Evolutionary conservation across 2,888 invertebrate genomes (phyloP).

Genomic region (Panopea generosa): DNA sequence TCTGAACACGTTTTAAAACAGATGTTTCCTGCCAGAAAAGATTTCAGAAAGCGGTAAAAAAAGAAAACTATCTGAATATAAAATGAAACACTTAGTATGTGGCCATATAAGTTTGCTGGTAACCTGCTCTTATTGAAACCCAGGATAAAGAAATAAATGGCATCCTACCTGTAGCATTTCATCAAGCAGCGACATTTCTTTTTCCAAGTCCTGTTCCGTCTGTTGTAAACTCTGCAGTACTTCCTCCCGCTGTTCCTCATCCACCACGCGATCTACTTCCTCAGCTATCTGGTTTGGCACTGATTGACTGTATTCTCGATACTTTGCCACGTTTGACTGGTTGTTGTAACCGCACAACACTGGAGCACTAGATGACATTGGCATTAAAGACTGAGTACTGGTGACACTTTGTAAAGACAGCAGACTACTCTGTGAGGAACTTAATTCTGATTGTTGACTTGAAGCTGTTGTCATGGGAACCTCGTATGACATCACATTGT

Average conservation of each 20-base stretch:
- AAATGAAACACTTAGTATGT: no score
- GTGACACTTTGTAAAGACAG: conserved; percentile 35
- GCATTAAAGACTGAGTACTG: conserved; percentile 34
- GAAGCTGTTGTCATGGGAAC: conserved; percentile 45
- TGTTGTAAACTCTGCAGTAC: conserved; percentile 72
- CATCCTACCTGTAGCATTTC: conserved; percentile 75
- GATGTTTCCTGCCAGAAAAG: no score
- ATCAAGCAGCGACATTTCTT: conserved; percentile 79
- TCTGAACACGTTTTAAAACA: no score
- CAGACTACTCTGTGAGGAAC: conserved; percentile 48
- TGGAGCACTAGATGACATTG: conserved; percentile 68
- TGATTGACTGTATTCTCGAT: conserved; percentile 54
- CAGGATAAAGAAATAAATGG: neutral
- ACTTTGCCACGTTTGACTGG: conserved; percentile 25
- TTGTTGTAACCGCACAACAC: conserved; percentile 61
- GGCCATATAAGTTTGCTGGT: no score
- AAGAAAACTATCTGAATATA: no score
- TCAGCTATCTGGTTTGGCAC: conserved; percentile 68
- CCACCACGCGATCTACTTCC: conserved; percentile 58
- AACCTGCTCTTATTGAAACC: no score
- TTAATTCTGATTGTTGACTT: conserved; percentile 48
- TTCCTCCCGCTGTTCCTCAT: conserved; percentile 61
- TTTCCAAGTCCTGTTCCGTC: conserved; percentile 74
- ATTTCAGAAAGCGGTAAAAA: no score
- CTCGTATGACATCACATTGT: conserved; percentile 66